Conservation (phyloP, 1,140 invertebrate species). For the Melipona quadrifasciata region DNA sequence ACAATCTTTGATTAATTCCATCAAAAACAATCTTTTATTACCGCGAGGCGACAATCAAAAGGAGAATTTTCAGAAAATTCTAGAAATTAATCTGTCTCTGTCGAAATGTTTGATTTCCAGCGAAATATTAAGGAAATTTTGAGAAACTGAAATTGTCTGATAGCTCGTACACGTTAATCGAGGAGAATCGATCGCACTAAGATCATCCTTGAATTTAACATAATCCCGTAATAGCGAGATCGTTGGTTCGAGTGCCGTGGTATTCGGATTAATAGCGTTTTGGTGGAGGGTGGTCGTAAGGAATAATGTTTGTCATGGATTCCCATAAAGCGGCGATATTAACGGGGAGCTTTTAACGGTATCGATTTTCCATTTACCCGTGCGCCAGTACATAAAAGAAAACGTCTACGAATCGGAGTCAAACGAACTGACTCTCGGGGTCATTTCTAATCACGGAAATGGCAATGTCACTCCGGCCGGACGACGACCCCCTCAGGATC, state of each 20-base stretch:
- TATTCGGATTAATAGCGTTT: neutral
- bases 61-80: too few species aligned
- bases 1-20: neutral
- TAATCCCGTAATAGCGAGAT: neutral
- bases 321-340: slow-evolving; percentile 19
- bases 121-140: neutral
- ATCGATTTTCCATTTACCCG: slow-evolving; percentile 32
- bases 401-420: slow-evolving; percentile 21
- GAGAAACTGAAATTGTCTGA: neutral
- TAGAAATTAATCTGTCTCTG: too few species aligned
- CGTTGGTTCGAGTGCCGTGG: neutral
- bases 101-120: too few species aligned
- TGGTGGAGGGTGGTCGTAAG: too few species aligned
- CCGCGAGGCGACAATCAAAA: too few species aligned
- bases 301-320: neutral
- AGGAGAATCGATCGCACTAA: slow-evolving; percentile 41
- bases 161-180: neutral
- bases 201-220: slow-evolving; percentile 15
- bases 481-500: slow-evolving; percentile 60
- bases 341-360: slow-evolving; percentile 27
- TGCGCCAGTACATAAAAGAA: slow-evolving; percentile 18
- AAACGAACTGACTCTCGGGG: slow-evolving; percentile 53
- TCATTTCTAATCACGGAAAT: slow-evolving; percentile 65
- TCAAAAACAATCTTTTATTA: neutral
- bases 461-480: slow-evolving; percentile 51